These are phyloP conservation scores for Drosophila ercepeae DNA, from an alignment of 1,140 invertebrate genomes.

Conservation along the genomic window DNA sequence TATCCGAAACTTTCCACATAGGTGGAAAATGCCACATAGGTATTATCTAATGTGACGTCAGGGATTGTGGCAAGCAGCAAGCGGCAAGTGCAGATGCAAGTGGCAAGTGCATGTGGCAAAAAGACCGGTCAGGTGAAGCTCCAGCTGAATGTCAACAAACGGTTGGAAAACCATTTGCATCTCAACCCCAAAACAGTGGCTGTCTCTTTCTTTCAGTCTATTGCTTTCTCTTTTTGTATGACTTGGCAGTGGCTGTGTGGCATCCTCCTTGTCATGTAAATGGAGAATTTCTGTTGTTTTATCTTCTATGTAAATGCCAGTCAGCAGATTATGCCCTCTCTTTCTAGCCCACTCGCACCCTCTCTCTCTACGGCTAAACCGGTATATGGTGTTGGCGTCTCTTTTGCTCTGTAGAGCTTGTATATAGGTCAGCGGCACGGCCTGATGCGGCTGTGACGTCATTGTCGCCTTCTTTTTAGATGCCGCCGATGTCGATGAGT, in stretches of 20 bases:
- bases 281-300: constrained; percentile 4
- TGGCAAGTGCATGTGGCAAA: neutral
- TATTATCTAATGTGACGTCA: constrained; percentile 25
- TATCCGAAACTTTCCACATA: too few relatives aligned
- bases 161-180: constrained; percentile 12
- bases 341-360: neutral
- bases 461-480: constrained; percentile 62
- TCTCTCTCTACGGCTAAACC: neutral
- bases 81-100: neutral
- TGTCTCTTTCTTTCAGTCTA: neutral
- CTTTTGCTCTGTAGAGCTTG: constrained; percentile 20
- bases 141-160: constrained; percentile 42
- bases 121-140: neutral
- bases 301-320: constrained; percentile 31
- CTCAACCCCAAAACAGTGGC: neutral
- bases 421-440: constrained; percentile 78
- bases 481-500: constrained; percentile 42
- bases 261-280: neutral
- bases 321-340: constrained; percentile 23
- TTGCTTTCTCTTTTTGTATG: neutral
- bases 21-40: neutral
- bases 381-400: neutral
- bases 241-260: neutral
- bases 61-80: constrained; percentile 17
- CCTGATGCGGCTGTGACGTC: constrained; percentile 64